Percentiles rank a stretch among this genome's conserved stretches.
Evolutionary conservation across 2,113 vertebrate genomes (phyloP).

Genomic region (Psilopogon haemacephalus): DNA sequence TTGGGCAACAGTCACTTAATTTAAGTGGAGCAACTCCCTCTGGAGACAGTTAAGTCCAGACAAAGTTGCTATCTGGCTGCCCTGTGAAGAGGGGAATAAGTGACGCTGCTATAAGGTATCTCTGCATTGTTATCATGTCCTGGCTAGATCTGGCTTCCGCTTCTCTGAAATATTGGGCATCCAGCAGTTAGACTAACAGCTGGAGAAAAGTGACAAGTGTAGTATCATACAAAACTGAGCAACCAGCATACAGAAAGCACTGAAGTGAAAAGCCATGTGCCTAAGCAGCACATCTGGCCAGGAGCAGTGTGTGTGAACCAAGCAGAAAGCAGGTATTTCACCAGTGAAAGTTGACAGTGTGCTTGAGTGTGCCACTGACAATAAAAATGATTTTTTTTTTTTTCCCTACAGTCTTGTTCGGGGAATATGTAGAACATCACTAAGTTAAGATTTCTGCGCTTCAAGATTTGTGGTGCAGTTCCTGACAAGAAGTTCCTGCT

Average conservation of each 20-base stretch:
- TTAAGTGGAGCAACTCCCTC: background rate
- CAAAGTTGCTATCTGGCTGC: background rate
- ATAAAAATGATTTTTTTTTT: background rate
- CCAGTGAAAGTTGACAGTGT: background rate
- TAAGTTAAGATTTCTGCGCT: background rate
- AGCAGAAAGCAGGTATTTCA: background rate
- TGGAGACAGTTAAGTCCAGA: background rate
- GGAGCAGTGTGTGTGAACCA: background rate
- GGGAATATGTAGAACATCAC: background rate
- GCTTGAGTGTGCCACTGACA: background rate
- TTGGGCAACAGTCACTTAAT: fast-evolving
- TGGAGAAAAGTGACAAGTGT: background rate
- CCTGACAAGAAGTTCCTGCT: background rate
- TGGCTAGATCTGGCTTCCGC: background rate
- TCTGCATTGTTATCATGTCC: background rate
- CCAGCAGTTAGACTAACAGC: background rate
- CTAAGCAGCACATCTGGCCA: background rate
- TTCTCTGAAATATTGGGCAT: background rate
- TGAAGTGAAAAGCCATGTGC: background rate
- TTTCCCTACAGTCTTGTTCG: background rate
- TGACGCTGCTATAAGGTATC: background rate
- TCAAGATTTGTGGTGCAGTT: background rate
- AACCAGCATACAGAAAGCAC: background rate
- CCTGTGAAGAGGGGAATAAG: background rate
- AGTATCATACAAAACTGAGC: background rate